A percentile compares a stretch with the other conserved stretches of the same genome.
Conservation (phyloP, 2,888 invertebrate species). For the Tenthredo distinguenda region DNA sequence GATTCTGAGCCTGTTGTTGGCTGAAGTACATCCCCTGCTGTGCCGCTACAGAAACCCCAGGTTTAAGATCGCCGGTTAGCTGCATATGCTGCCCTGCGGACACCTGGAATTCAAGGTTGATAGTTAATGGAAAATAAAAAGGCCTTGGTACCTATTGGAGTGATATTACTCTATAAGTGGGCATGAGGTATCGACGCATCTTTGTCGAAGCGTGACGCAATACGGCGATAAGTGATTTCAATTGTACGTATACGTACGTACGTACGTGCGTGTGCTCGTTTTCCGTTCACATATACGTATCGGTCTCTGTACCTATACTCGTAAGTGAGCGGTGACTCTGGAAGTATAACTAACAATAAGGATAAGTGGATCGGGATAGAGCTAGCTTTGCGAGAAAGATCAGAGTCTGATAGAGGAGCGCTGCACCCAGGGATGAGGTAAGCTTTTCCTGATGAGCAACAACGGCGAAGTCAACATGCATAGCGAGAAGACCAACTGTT, state of each 20-base stretch:
- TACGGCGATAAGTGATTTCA: slow-evolving; percentile 18
- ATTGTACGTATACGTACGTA: slow-evolving; percentile 22
- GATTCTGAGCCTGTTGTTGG: slow-evolving; percentile 71
- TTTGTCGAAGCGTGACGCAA: slow-evolving; percentile 34
- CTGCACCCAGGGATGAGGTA: slow-evolving; percentile 36
- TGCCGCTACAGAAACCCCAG: slow-evolving; percentile 89
- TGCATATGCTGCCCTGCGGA: slow-evolving; percentile 93
- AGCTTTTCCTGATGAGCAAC: slow-evolving; percentile 34
- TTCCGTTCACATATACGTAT: neutral
- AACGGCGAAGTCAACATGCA: slow-evolving; percentile 34
- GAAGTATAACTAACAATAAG: slow-evolving; percentile 26
- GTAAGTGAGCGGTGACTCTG: slow-evolving; percentile 1
- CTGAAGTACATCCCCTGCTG: slow-evolving; percentile 91
- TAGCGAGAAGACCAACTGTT: slow-evolving; percentile 30
- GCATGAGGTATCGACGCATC: slow-evolving; percentile 13
- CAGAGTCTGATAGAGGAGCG: neutral
- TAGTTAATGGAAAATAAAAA: neutral
- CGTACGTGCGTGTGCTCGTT: slow-evolving; percentile 22
- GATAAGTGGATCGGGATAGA: slow-evolving; percentile 50
- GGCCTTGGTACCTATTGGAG: neutral
- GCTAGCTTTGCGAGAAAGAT: neutral
- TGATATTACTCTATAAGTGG: neutral
- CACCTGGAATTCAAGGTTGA: slow-evolving; percentile 81
- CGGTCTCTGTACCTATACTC: neutral
- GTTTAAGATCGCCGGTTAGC: slow-evolving; percentile 86